Base-by-base conservation (phyloP, 2,113 vertebrate species). In the Esox niger region DNA sequence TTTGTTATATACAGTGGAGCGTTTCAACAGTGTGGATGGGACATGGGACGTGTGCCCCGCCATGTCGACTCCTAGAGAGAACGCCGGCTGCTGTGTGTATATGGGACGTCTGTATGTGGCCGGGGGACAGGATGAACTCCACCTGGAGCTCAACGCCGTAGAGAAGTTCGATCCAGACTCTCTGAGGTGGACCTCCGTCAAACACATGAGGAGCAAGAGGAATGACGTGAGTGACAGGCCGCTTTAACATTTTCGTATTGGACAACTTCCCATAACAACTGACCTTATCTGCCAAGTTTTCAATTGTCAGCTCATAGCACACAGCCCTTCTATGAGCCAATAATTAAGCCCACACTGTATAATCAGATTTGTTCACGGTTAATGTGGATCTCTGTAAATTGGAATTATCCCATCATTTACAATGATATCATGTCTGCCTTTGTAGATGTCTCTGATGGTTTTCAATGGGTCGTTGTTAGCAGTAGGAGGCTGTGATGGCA, bases 391-490 rank as follows among this genome's bases (percentile, higher is more conserved):
- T 43, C 38, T 43, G 38, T 43, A 43, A 43, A 4, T 43, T 2
- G 38, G 38, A 43, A 43, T 43, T 17, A 15, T 17, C 38, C 17
- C 5, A 4, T 43, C 17, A 15, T 52, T 52, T n/a, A 52, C 15
- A 15, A 52, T 23, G 47, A 52, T n/a, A n/a, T 30, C 17, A 6
- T 27, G 11, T 2, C 27, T 27, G 13, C 15, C 17, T 47, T 9
- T 73, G 49, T 66, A 90, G 85, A 72, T 84, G 65, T 90, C 83
- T 4, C 85, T 90, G 1, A 73, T 76, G 1, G 79, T 84, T 26
- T 87, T 91, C 47, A 84, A 76, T 5, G 86, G 79, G 2, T 67
- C 67, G 21, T 43, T 91, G 65, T 58, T 90, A 73, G 87, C 91
- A 26, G 77, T 86, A 0, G 85, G 89, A 31, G 90, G 87, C 43